These are phyloP conservation scores for Melangyna quadrimaculata DNA, from an alignment of 2,888 invertebrate genomes.

Conservation along the genomic window DNA sequence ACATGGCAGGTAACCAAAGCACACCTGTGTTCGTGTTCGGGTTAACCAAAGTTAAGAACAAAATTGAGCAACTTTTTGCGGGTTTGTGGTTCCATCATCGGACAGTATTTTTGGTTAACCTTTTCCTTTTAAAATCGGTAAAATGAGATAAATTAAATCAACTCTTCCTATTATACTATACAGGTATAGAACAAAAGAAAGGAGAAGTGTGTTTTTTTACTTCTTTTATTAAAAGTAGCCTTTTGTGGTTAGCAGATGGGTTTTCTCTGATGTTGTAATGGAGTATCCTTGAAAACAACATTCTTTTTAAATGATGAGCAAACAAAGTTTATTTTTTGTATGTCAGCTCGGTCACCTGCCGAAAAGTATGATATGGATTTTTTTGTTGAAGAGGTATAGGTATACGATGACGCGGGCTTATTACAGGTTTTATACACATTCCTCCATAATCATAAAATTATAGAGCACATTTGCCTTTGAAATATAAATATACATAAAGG, in stretches of 20 bases:
- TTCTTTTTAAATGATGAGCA: not conserved
- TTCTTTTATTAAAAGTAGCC: slow-evolving; percentile 4
- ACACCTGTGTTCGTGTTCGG: slow-evolving; percentile 22
- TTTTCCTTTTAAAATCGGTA: not conserved
- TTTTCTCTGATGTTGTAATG: not conserved
- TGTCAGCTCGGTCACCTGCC: not conserved
- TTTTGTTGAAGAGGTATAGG: not conserved
- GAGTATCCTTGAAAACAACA: not conserved
- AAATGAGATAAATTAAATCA: slow-evolving; percentile 4
- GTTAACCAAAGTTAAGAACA: slow-evolving; percentile 3
- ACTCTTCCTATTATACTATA: not conserved
- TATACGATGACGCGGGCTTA: not conserved
- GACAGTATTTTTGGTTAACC: not conserved
- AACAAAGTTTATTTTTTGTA: not conserved
- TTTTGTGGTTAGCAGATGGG: not conserved
- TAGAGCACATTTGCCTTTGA: too few relatives aligned
- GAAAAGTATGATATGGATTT: not conserved
- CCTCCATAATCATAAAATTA: too few relatives aligned
- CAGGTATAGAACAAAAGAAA: not conserved
- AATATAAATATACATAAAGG: too few relatives aligned
- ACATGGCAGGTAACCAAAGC: not conserved
- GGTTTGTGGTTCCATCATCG: not conserved
- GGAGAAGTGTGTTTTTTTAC: not conserved
- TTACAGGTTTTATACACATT: not conserved
- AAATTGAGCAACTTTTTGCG: slow-evolving; percentile 2